Evolutionary conservation across 2,113 vertebrate species (phyloP), one percentile per base, ranked within the genome.

Genomic region (Dolichallabes microphthalmus): DNA sequence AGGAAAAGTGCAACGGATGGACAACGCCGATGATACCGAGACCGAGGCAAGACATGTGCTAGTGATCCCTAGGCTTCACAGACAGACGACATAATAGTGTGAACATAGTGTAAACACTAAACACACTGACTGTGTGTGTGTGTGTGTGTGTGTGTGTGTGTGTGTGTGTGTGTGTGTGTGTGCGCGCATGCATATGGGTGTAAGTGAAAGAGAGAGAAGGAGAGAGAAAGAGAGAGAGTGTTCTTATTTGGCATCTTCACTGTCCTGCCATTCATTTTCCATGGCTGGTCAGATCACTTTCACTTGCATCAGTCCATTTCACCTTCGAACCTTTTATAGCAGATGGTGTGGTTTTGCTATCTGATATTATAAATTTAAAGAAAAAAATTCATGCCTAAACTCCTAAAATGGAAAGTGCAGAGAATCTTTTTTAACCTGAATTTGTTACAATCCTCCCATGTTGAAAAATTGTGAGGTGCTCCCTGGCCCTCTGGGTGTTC

Each of bases 221-320:
- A 74, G 11, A 45, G 12, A 74, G 1, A 25, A 17, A 73, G 45
- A 27, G 45, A 53, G 5, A 53, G 45, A 17, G 13, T 1, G 14
- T 75, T 75, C 25, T 19, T 75, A 53, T 75, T 74, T 45, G 13
- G 39, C 39, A 74, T 53, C 73, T 75, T 27, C 6, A 53, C 73
- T 27, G 73, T 75, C 71, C 20, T 14, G 39, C 4, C 20, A 25
- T 74, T 74, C 71, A 50, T 74, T 27, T 75, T 75, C 25, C 4
- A 17, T 17, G 12, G 73, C 13, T 14, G 2, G 6, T 53, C 25
- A 75, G 73, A 53, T 75, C 73, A 75, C 73, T 53, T 75, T 75
- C 53, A 78, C 52, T 32, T 35, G 27, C 52, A 79, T 53, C 25
- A 75, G 73, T 75, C 73, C 50, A 75, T 79, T 58, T 60, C 10